phyloP scores from a whole-genome alignment of 2,113 vertebrate genomes.

The Cyanoderma ruficeps region DNA sequence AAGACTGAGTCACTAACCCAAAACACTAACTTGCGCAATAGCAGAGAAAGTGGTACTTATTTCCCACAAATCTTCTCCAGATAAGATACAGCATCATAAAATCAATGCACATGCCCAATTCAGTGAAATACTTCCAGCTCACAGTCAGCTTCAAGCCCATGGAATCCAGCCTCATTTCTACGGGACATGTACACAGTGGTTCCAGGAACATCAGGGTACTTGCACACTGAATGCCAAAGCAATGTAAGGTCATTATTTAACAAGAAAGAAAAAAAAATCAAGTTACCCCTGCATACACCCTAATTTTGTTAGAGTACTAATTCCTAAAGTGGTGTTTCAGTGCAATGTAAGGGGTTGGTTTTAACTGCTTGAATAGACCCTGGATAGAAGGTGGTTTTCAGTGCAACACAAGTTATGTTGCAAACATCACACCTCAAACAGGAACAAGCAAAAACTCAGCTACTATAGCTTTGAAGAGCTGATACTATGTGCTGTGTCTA shows the following conservation, averaged over 20 bases:
- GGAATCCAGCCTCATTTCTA: neutral
- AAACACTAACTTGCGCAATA: neutral
- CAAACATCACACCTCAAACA: neutral
- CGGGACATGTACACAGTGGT: neutral
- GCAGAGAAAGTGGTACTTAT: neutral
- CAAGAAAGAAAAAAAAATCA: neutral
- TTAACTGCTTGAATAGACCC: neutral
- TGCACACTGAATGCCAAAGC: neutral
- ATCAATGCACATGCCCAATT: neutral
- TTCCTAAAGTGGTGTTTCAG: neutral
- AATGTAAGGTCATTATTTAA: neutral
- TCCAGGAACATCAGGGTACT: neutral
- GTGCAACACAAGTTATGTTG: neutral
- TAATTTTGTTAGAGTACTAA: neutral
- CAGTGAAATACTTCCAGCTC: neutral
- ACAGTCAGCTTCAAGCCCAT: neutral
- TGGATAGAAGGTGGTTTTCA: neutral
- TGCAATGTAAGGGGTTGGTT: neutral
- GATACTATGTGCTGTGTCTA: accelerated
- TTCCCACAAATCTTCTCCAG: neutral
- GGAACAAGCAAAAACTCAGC: neutral
- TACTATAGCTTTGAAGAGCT: neutral
- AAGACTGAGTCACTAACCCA: constrained; percentile 29
- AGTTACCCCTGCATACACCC: neutral
- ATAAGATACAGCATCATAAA: neutral